These are phyloP conservation scores for Cantharis flavilabris DNA, from an alignment of 2,888 invertebrate species.

Conservation along the genomic window DNA sequence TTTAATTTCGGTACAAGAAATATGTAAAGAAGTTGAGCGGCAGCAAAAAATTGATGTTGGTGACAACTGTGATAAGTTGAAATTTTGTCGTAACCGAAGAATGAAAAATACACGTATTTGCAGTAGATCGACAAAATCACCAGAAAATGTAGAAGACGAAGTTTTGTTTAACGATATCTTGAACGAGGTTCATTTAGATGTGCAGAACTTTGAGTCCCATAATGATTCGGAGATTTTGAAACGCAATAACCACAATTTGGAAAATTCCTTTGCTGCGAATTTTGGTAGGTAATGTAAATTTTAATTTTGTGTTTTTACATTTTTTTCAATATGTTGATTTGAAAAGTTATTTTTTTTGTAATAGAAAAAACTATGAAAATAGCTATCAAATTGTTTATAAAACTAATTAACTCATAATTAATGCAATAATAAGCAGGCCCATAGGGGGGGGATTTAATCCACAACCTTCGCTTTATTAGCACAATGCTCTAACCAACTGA, in stretches of 20 bases:
- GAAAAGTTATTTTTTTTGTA: too few relatives aligned
- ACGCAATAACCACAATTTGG: not conserved
- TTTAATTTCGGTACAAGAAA: conserved; percentile 42
- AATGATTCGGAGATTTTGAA: not conserved
- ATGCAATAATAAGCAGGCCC: too few relatives aligned
- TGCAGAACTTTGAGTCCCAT: conserved; percentile 7
- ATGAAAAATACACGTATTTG: not conserved
- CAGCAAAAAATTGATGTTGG: conserved; percentile 15
- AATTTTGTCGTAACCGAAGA: not conserved
- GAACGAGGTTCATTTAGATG: conserved; percentile 4
- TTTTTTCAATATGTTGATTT: too few relatives aligned
- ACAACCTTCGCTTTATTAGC: conserved; percentile 78
- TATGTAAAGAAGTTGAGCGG: conserved; percentile 31
- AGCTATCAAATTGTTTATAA: too few relatives aligned
- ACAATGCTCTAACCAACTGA: conserved; percentile 79
- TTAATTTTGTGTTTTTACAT: not conserved
- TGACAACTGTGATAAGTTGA: not conserved
- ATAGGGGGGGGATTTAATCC: conserved; percentile 78
- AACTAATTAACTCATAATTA: too few relatives aligned
- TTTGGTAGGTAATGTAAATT: not conserved
- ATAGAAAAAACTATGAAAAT: too few relatives aligned
- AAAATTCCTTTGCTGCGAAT: not conserved
- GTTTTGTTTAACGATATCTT: conserved; percentile 17
- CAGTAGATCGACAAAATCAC: not conserved
- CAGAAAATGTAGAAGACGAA: not conserved